Base-by-base conservation (phyloP, 2,113 vertebrate species). In the Chionomys nivalis region DNA sequence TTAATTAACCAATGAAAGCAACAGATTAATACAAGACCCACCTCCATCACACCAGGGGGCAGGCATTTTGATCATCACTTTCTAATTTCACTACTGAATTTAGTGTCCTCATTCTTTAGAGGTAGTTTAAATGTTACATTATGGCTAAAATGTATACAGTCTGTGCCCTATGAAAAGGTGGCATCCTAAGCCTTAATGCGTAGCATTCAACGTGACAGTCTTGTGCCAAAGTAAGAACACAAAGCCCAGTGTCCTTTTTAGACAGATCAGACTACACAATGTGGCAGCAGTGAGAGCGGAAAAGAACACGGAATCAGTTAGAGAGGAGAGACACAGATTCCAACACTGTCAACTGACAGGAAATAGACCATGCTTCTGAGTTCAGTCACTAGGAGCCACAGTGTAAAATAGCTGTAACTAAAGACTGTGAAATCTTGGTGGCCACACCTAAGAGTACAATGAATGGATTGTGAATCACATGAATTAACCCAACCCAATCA, bases 401-500 rank as follows among this genome's bases (percentile, higher is more conserved):
- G 49, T 82, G 79, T 28, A 42, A 39, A 82, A 16, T 7, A 8
- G 12, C 23, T 23, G 10, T 82, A 39, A n/a, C 36, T 26, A 26
- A 61, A 82, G 55, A 21, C 23, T 82, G 24, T 36, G 36, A 26
- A 26, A 26, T 82, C 52, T 82, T 61, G 36, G 36, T 61, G 55
- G 23, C 0, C 0, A 39, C 11, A 49, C 49, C 5, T 61, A 61
- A 26, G 5, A 8, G 1, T 28, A 82, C 79, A 61, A 24, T 0
- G 2, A 61, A 61, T 70, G 8, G 55, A 82, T 11, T 61, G 23
- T 39, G 79, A n/a, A 36, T 82, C 23, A 61, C 12, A 16, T 16
- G 36, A 39, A 16, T 82, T 12, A 39, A n/a, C 23, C 23, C 12
- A 58, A 58, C 78, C 16, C 5, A 58, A 23, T 7, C 11, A 39